phyloP scores from a whole-genome alignment of 23 tunicate genomes.

The Clavelina lepadiformis region DNA sequence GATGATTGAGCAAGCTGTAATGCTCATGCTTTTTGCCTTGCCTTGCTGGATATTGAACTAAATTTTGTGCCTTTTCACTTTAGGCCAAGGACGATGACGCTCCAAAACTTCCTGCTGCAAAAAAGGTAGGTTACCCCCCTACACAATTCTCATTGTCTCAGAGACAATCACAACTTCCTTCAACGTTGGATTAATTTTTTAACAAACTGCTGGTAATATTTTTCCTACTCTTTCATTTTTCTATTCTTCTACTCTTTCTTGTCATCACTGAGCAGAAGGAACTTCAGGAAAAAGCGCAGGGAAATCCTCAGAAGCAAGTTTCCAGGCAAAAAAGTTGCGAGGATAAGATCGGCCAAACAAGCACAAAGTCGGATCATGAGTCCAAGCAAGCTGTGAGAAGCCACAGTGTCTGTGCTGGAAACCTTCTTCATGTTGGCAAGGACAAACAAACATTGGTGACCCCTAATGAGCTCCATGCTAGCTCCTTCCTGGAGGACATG shows the following conservation, averaged over 20 bases:
- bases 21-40: no score
- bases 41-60: no score
- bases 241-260: neutral
- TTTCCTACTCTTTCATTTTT: constrained; percentile 5
- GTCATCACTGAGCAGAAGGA: neutral
- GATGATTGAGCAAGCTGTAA: no score
- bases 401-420: neutral
- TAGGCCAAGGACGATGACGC: constrained; percentile 66
- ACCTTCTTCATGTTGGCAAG: no score
- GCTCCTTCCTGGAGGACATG: constrained; percentile 22
- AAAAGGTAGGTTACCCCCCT: constrained; percentile 16
- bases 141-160: neutral
- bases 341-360: neutral
- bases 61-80: no score
- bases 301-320: neutral
- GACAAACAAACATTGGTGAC: constrained; percentile 19
- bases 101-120: constrained; percentile 60
- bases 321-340: neutral
- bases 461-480: constrained; percentile 68
- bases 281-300: neutral
- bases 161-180: neutral
- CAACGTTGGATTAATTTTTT: neutral
- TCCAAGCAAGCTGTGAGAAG: neutral
- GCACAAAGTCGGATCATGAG: neutral
- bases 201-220: neutral